These are phyloP conservation scores for Paradoxurus hermaphroditus DNA, from an alignment of 2,113 vertebrate species.

Conservation along the genomic window DNA sequence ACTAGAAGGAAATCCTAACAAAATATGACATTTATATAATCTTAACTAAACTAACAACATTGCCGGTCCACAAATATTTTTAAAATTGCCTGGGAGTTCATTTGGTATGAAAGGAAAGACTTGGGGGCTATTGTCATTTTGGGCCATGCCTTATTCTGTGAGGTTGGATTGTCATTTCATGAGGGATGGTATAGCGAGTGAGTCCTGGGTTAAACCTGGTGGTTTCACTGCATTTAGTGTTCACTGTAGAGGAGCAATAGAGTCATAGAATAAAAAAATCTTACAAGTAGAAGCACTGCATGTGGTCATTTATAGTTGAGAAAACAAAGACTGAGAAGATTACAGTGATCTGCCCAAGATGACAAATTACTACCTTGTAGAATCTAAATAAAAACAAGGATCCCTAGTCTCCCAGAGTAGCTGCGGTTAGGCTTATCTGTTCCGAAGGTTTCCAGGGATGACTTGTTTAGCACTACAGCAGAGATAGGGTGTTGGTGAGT, in stretches of 20 bases:
- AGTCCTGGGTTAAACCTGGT: neutral
- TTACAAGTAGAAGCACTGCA: neutral
- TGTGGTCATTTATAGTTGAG: neutral
- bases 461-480: neutral
- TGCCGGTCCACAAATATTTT: neutral
- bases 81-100: neutral
- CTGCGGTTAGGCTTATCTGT: neutral
- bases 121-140: neutral
- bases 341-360: neutral
- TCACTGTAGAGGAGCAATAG: neutral
- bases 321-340: neutral
- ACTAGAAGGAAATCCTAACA: neutral
- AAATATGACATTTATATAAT: neutral
- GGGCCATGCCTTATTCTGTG: accelerated
- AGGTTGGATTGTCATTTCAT: neutral
- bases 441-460: neutral
- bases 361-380: neutral
- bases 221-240: neutral
- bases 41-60: neutral
- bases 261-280: neutral
- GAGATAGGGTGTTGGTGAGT: neutral
- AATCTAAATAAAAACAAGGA: neutral
- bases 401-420: neutral
- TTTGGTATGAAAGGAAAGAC: neutral
- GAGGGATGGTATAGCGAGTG: too few species aligned